Base-by-base conservation (phyloP, 35 echinoderm and acorn worm genomes). In the Ophioderma brevispina region DNA sequence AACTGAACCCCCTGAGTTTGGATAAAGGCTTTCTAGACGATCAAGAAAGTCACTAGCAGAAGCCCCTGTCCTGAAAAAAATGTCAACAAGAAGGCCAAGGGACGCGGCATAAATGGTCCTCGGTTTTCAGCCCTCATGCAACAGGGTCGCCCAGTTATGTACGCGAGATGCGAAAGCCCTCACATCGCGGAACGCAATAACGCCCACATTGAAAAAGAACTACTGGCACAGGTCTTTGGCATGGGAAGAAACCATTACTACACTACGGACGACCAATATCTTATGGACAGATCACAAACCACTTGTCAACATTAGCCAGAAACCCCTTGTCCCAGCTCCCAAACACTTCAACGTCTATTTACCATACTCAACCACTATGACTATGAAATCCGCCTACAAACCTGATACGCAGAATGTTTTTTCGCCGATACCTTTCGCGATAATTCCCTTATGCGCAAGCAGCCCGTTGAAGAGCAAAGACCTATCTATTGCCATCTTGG, bases 271-370 rank as follows among this genome's bases (percentile, higher is more conserved):
- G 77, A 0, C 85, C 38, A n/a, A 82, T 96, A 49, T 78, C 17
- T 36, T 93, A 55, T 86, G 83, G 91, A 90, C 87, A 15, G 94
- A 96, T 46, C 91, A 96, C 41, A 96, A 96, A 39, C 94, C 94
- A 19, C 55, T 93, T 5, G 91, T 93, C 10, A 96, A 93, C 13
- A n/a, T n/a, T n/a, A 59, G 32, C 13, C 80, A 55, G 14, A 96
- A 96, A 77, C 87, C 91, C 31, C 34, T 96, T 35, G 64, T 50
- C 14, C 33, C 82, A 76, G 94, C 91, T 38, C 91, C 91, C 0
- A 94, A 94, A 39, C 88, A 8, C 89, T 97, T 0, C 84, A 94
- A 55, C 19, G 81, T 19, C 38, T 97, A 1, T 40, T 93, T 17
- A 59, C 94, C 5, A 76, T 90, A 42, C 39, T 96, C 17, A 43